Base-by-base conservation (phyloP, 2,797 vertebrate genomes). In the Protosalanx chinensis region DNA sequence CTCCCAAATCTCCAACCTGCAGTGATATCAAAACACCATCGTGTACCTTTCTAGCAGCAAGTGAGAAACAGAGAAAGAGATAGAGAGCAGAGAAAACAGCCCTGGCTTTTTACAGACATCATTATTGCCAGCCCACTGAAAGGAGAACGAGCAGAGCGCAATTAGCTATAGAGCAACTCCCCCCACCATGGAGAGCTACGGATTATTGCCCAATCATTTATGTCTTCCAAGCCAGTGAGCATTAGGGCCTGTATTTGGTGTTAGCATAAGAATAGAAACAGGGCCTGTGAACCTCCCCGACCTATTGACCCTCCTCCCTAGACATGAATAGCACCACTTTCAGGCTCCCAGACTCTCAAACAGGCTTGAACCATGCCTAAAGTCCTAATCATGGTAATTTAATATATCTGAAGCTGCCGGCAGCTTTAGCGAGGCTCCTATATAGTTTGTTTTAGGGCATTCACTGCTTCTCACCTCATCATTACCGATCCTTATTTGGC, bases 321-420 rank as follows among this genome's bases (percentile, higher is more conserved):
- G 89, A 91, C 91, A 91, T 95, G 96, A 97, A 98, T 96, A 93
- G 94, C 84, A 74, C 85, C 91, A 92, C 95, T 94, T 90, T 89
- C 90, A 90, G 93, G 90, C 91, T 89, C 89, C 89, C 90, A 88
- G 90, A 92, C 92, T 94, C 95, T 96, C 94, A 93, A 94, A 91
- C 93, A 93, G 93, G 93, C 92, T 94, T 91, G 91, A 94, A 94
- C 93, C 93, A 93, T 93, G 94, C 93, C 93, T 93, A 92, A 93
- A 95, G 94, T 96, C 94, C 94, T 96, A 97, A 96, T 97, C 95
- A 96, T 95, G 95, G 95, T 97, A 95, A 96, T 98, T 98, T 97
- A 98, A 97, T 98, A 96, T 96, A 96, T 95, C 93, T 95, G 93
- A 94, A 96, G 93, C 93, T 93, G 89, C 94, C 88, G 88, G 91